A percentile compares a stretch with the other conserved stretches of the same genome.
Evolutionary conservation across 2,888 invertebrate species (phyloP).

Genomic region (Antitype chi): DNA sequence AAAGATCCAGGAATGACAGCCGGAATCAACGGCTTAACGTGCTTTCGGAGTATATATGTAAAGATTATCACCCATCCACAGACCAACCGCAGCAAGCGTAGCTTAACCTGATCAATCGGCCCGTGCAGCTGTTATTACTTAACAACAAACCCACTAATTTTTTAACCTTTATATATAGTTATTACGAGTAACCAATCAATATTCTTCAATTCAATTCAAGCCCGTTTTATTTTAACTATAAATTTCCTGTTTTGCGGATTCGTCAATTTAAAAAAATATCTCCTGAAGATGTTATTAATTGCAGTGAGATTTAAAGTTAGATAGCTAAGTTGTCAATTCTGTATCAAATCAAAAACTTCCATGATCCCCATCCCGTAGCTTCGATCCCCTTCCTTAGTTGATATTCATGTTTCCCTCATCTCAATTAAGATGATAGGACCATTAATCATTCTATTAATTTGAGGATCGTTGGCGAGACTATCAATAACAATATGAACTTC

Average conservation of each 20-base stretch:
- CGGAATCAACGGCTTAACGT: too few species aligned
- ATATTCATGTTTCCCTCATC: conserved; percentile 31
- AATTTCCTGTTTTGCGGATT: not conserved
- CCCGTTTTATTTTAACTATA: not conserved
- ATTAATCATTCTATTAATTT: conserved; percentile 50
- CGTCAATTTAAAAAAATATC: not conserved
- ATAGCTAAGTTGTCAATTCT: not conserved
- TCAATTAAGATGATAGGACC: conserved; percentile 37
- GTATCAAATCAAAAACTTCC: conserved; percentile 21
- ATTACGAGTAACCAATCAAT: not conserved
- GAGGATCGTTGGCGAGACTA: conserved; percentile 13
- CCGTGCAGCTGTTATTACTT: too few species aligned
- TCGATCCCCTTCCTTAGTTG: not conserved
- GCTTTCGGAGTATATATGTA: too few species aligned
- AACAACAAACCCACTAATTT: not conserved
- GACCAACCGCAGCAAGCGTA: too few species aligned
- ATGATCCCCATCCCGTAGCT: not conserved
- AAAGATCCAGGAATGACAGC: too few species aligned
- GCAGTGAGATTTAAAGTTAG: not conserved
- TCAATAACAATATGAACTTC: conserved; percentile 27
- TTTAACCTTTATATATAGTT: too few species aligned
- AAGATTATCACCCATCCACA: too few species aligned
- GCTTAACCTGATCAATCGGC: too few species aligned
- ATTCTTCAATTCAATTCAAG: not conserved
- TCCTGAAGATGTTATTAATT: not conserved